Conservation (phyloP, 2,888 invertebrate species). For the Limnephilus marmoratus region DNA sequence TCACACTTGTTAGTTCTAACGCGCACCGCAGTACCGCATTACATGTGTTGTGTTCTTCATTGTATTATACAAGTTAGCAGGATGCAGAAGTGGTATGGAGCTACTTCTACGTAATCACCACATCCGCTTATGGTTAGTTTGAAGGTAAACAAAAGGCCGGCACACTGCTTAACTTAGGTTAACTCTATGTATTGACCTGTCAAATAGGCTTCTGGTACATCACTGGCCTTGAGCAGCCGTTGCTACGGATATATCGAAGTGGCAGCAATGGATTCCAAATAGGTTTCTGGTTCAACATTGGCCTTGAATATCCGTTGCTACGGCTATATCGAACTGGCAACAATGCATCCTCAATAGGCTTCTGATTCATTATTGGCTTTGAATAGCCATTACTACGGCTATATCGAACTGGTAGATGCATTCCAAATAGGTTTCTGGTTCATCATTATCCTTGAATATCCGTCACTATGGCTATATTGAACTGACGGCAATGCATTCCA, state of each 20-base stretch:
- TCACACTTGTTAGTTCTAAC: conserved; percentile 28
- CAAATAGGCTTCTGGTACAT: not conserved
- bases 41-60: not conserved
- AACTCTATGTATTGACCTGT: too few species aligned
- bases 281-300: not conserved
- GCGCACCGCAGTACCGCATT: conserved; percentile 6
- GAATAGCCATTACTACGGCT: too few species aligned
- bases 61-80: not conserved
- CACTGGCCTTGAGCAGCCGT: not conserved
- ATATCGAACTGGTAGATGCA: too few species aligned
- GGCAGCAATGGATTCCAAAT: too few species aligned
- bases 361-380: too few species aligned
- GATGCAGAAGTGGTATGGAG: not conserved
- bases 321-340: too few species aligned
- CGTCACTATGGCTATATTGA: too few species aligned
- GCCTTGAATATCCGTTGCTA: not conserved
- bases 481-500: too few species aligned
- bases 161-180: not conserved
- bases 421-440: too few species aligned
- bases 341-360: too few species aligned
- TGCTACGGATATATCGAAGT: too few species aligned
- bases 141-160: not conserved
- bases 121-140: not conserved
- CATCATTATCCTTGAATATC: too few species aligned
- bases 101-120: not conserved